Evolutionary conservation across 2,888 invertebrate species (phyloP), one percentile per base, ranked within the genome.

Genomic region (Apodemia zela): DNA sequence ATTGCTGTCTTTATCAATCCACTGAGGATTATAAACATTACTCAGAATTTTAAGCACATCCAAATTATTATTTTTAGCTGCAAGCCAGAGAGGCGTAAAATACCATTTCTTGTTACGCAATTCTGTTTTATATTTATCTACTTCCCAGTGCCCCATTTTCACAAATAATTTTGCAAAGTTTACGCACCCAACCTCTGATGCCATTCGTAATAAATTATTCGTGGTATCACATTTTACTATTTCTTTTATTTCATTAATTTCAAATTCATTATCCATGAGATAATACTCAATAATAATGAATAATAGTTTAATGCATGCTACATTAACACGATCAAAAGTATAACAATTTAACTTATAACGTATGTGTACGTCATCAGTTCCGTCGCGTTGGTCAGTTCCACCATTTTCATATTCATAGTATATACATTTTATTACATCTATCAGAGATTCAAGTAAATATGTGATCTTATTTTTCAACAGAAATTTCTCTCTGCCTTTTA

Each of bases 11-110:
- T 51, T 61, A 33, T 61, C 61, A 61, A 18, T 17, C 61, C 61
- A 61, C 17, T 61, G 8, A 21, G 45, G 61, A 29, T 51, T 35
- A 17, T 35, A 33, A 15, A 15, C 7, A 35, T 35, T 35, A 11
- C 18, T 51, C 18, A 61, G 35, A 17, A 51, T 18, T 17, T 47
- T 35, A 35, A 61, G 33, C 8, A 61, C 35, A 33, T 61, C 35
- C 13, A 51, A 35, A 21, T 61, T 8, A 21, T 51, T n/a, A 51
- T 61, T 61, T 61, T 51, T 61, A 51, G 61, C 61, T 18, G 49
- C 49, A 49, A 61, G 61, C 61, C 61, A 61, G 11, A 61, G 8
- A 51, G 61, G 61, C 8, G 49, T 61, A 49, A 61, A 61, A 61
- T 61, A 61, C 61, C 61, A 61, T 35, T 61, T 61, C 8, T 51